These are phyloP conservation scores for Creontiades dilutus DNA, from an alignment of 2,888 invertebrate genomes.

Conservation along the genomic window DNA sequence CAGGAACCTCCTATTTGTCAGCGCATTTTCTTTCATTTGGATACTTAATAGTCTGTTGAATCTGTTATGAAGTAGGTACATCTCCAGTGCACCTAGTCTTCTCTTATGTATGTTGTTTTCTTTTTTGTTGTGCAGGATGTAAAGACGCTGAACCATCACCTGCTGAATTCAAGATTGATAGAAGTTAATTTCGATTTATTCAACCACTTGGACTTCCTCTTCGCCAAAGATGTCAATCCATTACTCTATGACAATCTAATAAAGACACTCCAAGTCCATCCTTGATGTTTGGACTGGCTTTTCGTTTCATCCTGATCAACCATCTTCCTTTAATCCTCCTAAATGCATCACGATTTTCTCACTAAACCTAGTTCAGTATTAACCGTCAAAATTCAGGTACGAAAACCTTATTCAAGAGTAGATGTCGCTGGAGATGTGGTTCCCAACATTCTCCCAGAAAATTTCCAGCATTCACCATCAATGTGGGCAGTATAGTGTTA, in stretches of 20 bases:
- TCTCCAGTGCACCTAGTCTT: background rate
- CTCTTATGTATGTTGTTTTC: background rate
- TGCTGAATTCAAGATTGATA: slow-evolving; percentile 80
- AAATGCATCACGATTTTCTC: no score
- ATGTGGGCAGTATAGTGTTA: no score
- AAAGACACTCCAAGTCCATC: background rate
- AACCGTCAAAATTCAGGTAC: no score
- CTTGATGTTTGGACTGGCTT: no score
- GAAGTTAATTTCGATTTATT: slow-evolving; percentile 83
- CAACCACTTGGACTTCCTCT: slow-evolving; percentile 88
- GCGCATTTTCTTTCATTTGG: no score
- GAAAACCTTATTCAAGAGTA: no score
- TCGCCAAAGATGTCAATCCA: slow-evolving; percentile 74
- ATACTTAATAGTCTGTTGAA: background rate
- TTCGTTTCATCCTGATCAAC: no score
- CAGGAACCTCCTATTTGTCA: background rate
- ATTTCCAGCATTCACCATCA: no score
- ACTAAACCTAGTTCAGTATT: no score
- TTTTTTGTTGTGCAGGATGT: slow-evolving; percentile 80
- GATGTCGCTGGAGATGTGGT: no score
- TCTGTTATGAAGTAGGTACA: background rate
- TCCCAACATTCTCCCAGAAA: no score
- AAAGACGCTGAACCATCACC: slow-evolving; percentile 80
- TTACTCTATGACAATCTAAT: slow-evolving; percentile 73
- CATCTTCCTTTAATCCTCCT: no score